Percentiles rank a stretch among this genome's conserved stretches.
phyloP scores from a whole-genome alignment of 1,140 invertebrate species.

The Pachypsylla venusta region DNA sequence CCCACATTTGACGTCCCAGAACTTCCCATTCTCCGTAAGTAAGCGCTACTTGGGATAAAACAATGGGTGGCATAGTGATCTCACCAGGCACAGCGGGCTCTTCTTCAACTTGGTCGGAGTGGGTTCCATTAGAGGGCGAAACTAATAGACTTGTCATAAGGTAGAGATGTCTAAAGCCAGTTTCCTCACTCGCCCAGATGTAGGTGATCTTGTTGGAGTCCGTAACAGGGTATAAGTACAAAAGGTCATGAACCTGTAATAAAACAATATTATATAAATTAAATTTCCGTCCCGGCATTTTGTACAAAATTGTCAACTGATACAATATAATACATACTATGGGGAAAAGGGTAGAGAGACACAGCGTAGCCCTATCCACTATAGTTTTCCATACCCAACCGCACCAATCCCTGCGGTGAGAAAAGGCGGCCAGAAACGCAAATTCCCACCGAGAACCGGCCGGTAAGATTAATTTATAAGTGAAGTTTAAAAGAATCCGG shows the following conservation, averaged over 20 bases:
- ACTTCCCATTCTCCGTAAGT: slow-evolving; percentile 75
- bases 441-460: too few relatives aligned
- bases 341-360: too few relatives aligned
- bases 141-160: slow-evolving; percentile 44
- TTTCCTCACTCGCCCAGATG: slow-evolving; percentile 85
- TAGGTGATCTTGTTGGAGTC: slow-evolving; percentile 47
- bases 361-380: too few relatives aligned
- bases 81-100: background rate
- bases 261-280: too few relatives aligned
- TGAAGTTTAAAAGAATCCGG: too few relatives aligned
- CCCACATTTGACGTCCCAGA: slow-evolving; percentile 57
- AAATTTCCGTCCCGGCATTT: too few relatives aligned
- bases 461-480: too few relatives aligned
- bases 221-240: slow-evolving; percentile 59
- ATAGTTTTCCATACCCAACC: too few relatives aligned
- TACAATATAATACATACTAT: too few relatives aligned
- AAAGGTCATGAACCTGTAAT: slow-evolving; percentile 59
- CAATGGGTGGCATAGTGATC: background rate
- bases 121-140: slow-evolving; percentile 22
- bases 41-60: slow-evolving; percentile 42
- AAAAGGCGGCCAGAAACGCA: too few relatives aligned
- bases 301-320: too few relatives aligned
- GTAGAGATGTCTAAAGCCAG: slow-evolving; percentile 83
- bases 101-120: background rate
- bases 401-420: too few relatives aligned